Evolutionary conservation across 2,797 vertebrate genomes (phyloP).

Genomic region (Sebastiscus albofasciatus): DNA sequence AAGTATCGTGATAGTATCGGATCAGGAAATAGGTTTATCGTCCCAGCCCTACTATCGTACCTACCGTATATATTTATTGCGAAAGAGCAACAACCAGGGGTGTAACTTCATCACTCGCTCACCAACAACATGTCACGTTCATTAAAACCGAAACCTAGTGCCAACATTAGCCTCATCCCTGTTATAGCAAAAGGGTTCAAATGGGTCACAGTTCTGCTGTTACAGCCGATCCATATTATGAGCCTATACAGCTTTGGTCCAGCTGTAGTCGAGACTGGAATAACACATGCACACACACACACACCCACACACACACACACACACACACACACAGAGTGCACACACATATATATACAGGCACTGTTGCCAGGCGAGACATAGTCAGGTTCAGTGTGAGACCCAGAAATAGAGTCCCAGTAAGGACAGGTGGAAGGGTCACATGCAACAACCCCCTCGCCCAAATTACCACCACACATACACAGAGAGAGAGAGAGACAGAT

Average conservation of each 20-base stretch:
- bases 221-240: slow-evolving; percentile 28
- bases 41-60: no score
- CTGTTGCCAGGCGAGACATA: slow-evolving; percentile 69
- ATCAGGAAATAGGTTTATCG: no score
- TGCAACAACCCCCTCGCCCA: slow-evolving; percentile 28
- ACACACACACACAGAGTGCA: neutral
- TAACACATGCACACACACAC: neutral
- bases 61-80: no score
- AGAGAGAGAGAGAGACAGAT: neutral
- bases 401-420: slow-evolving; percentile 66
- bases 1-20: no score
- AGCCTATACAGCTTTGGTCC: slow-evolving; percentile 21
- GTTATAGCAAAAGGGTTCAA: slow-evolving; percentile 5
- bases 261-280: slow-evolving; percentile 20
- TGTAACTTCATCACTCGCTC: neutral
- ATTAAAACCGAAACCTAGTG: neutral
- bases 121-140: neutral
- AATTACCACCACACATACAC: slow-evolving; percentile 39
- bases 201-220: slow-evolving; percentile 27
- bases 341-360: slow-evolving; percentile 18
- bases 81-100: no score
- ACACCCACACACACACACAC: neutral
- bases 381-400: slow-evolving; percentile 53
- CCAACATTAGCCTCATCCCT: slow-evolving; percentile 4
- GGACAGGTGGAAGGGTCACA: slow-evolving; percentile 66